These are phyloP conservation scores for Malurus leucopterus DNA, from an alignment of 2,797 vertebrate genomes.

Conservation along the genomic window DNA sequence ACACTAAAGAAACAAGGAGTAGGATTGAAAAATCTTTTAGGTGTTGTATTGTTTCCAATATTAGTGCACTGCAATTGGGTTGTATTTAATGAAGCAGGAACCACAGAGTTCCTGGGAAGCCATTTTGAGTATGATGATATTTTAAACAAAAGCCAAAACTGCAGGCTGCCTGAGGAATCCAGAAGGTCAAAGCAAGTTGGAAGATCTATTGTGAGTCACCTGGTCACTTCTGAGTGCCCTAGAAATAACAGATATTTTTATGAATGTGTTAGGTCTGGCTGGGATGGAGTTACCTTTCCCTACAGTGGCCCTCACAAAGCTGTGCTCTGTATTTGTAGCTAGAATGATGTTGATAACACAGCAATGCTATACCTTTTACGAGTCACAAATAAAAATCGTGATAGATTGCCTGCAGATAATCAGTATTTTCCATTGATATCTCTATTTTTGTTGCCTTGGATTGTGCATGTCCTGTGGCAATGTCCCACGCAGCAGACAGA, in stretches of 20 bases:
- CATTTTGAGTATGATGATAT: neutral
- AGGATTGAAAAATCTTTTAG: neutral
- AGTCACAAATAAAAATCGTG: neutral
- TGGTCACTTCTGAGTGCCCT: neutral
- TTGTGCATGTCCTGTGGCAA: neutral
- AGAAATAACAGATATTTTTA: neutral
- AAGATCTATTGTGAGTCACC: neutral
- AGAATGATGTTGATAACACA: neutral
- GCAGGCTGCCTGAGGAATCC: neutral
- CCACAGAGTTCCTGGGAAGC: neutral
- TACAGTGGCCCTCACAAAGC: neutral
- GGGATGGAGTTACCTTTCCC: neutral
- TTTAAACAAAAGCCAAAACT: neutral
- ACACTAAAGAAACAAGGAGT: neutral
- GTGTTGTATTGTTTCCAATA: neutral
- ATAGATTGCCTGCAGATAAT: neutral
- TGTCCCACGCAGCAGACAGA: neutral
- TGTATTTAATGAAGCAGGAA: neutral
- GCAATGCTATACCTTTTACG: neutral
- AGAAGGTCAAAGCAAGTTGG: neutral
- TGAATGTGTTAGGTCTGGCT: neutral
- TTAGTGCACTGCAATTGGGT: accelerated
- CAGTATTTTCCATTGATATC: neutral
- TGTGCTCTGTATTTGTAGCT: neutral
- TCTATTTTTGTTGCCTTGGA: neutral